These are phyloP conservation scores for Cephus spinipes DNA, from an alignment of 2,888 invertebrate genomes.

Conservation along the genomic window DNA sequence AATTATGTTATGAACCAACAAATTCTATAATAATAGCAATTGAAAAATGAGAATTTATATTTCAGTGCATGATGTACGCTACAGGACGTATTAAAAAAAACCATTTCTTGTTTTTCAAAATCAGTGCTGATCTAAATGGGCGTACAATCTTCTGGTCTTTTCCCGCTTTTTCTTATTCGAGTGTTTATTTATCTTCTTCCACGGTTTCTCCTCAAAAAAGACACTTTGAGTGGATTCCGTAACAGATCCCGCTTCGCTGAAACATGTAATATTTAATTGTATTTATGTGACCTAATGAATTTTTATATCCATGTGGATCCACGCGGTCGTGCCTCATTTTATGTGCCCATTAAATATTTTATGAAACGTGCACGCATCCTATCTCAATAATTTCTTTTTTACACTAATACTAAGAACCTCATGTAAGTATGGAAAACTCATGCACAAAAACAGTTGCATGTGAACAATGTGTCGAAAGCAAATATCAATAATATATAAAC, in stretches of 20 bases:
- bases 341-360: too few species aligned
- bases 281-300: neutral
- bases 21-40: too few species aligned
- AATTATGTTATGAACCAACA: neutral
- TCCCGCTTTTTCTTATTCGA: slow-evolving; percentile 91
- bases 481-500: too few species aligned
- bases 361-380: too few species aligned
- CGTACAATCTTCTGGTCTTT: slow-evolving; percentile 88
- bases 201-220: slow-evolving; percentile 71
- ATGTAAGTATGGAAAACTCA: neutral
- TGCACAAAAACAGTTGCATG: neutral
- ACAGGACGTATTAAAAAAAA: too few species aligned
- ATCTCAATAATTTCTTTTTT: too few species aligned
- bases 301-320: slow-evolving; percentile 5
- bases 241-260: slow-evolving; percentile 38
- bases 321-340: neutral
- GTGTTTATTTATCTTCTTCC: slow-evolving; percentile 87
- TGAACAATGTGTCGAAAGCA: too few species aligned
- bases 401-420: neutral
- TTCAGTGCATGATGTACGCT: too few species aligned
- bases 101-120: too few species aligned
- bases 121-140: slow-evolving; percentile 85
- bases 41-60: too few species aligned
- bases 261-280: slow-evolving; percentile 16
- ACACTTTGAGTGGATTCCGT: slow-evolving; percentile 42